Evolutionary conservation across 2,888 invertebrate species (phyloP).

Genomic region (Malachius bipustulatus): DNA sequence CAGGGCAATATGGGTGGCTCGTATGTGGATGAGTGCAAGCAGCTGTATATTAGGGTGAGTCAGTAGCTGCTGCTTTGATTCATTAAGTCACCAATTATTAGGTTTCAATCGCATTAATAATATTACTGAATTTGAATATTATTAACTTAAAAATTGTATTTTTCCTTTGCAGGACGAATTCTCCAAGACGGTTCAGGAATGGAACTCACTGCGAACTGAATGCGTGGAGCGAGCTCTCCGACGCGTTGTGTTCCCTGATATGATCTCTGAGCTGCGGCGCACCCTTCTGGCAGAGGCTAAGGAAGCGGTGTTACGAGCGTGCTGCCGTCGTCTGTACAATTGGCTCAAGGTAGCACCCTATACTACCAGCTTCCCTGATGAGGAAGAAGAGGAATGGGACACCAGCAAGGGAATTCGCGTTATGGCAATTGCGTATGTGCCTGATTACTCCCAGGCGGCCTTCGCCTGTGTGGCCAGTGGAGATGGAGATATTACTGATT

Average conservation of each 20-base stretch:
- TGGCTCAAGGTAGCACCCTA: slow-evolving; percentile 86
- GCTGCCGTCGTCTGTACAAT: slow-evolving; percentile 76
- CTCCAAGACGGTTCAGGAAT: slow-evolving; percentile 85
- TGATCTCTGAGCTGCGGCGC: slow-evolving; percentile 73
- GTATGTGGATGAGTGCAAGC: slow-evolving; percentile 83
- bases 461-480: slow-evolving; percentile 79
- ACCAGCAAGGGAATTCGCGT: slow-evolving; percentile 72
- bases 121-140: too few species aligned
- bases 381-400: slow-evolving; percentile 89
- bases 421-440: slow-evolving; percentile 79
- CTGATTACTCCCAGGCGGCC: slow-evolving; percentile 72
- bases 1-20: slow-evolving; percentile 65
- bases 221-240: slow-evolving; percentile 81
- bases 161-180: slow-evolving; percentile 64
- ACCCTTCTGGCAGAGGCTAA: slow-evolving; percentile 77
- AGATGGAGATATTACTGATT: slow-evolving; percentile 88
- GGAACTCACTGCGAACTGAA: slow-evolving; percentile 83
- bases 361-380: slow-evolving; percentile 55
- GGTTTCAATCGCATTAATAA: too few species aligned
- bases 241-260: slow-evolving; percentile 79
- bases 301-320: slow-evolving; percentile 70
- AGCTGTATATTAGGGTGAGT: slow-evolving; percentile 62
- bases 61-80: slow-evolving; percentile 8
- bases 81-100: too few species aligned
- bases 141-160: too few species aligned